A percentile compares a stretch with the other conserved stretches of the same genome.
These are phyloP conservation scores for Sclerodermus sp. DNA, from an alignment of 2,888 invertebrate genomes.

Conservation along the genomic window DNA sequence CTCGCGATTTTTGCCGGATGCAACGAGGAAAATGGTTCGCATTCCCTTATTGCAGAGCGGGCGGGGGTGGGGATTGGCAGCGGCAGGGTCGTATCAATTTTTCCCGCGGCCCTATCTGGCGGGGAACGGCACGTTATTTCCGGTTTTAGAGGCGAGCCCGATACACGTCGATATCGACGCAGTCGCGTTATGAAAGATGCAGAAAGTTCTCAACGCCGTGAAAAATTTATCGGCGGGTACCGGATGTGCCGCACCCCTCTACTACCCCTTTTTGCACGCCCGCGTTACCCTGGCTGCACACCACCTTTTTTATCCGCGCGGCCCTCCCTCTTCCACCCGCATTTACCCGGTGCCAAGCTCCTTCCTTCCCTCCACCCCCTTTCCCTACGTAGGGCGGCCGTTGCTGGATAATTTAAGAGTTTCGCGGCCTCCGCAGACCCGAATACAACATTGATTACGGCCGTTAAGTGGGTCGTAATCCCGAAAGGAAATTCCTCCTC, in stretches of 20 bases:
- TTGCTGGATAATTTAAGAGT: constrained; percentile 27
- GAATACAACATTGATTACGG: constrained; percentile 33
- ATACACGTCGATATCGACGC: background rate
- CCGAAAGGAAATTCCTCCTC: constrained; percentile 23
- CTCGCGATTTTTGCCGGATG: background rate
- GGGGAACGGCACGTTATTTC: background rate
- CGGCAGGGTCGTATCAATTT: constrained; percentile 1
- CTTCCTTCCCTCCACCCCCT: background rate
- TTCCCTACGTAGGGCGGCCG: background rate
- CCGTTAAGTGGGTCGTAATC: constrained; percentile 24
- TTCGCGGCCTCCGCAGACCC: constrained; percentile 14
- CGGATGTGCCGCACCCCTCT: background rate
- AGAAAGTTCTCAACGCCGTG: constrained; percentile 28
- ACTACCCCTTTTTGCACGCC: too few relatives aligned
- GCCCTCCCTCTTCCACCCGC: background rate
- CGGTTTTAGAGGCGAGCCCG: background rate
- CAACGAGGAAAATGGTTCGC: background rate
- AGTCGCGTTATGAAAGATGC: constrained; percentile 32
- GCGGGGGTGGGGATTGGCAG: background rate
- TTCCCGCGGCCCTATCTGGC: background rate
- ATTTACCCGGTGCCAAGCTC: background rate
- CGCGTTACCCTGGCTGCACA: background rate
- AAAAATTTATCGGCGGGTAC: constrained; percentile 29
- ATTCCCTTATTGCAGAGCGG: background rate
- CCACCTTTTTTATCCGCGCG: background rate